These are phyloP conservation scores for Andrena camellia DNA, from an alignment of 2,888 invertebrate genomes.

Conservation along the genomic window DNA sequence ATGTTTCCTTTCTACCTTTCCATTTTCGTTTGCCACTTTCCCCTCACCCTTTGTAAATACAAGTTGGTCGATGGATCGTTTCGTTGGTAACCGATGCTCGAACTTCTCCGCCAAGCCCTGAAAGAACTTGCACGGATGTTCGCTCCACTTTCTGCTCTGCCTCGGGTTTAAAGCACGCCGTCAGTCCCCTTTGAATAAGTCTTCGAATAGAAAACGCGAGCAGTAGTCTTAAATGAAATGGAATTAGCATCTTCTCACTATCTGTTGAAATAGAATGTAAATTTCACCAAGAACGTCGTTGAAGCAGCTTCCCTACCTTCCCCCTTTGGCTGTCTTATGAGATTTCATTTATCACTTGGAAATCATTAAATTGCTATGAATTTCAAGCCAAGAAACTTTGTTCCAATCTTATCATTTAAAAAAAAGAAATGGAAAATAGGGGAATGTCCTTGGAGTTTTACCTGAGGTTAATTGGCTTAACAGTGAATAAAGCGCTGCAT, in stretches of 20 bases:
- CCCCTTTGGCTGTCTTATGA: too few species aligned
- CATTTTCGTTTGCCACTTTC: not conserved
- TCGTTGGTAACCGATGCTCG: constrained; percentile 18
- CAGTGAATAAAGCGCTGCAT: not conserved
- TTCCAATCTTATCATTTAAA: not conserved
- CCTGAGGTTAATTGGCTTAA: not conserved
- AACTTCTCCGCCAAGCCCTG: not conserved
- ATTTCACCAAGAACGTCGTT: too few species aligned
- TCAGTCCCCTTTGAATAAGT: not conserved
- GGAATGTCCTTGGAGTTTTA: not conserved
- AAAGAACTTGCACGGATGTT: not conserved
- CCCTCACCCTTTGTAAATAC: not conserved
- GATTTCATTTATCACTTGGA: not conserved
- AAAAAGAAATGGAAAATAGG: not conserved
- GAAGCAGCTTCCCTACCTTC: too few species aligned
- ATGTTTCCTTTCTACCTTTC: not conserved
- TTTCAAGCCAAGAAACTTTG: not conserved
- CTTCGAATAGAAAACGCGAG: not conserved
- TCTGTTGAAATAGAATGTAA: not conserved
- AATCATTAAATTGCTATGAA: not conserved
- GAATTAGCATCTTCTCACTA: not conserved
- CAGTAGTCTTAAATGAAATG: not conserved
- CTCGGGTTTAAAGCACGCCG: not conserved
- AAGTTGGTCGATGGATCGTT: constrained; percentile 4
- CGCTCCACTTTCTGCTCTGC: constrained; percentile 30